A percentile compares a stretch with the other conserved stretches of the same genome.
These are phyloP conservation scores for Molorchus minor DNA, from an alignment of 2,888 invertebrate genomes.

Conservation along the genomic window DNA sequence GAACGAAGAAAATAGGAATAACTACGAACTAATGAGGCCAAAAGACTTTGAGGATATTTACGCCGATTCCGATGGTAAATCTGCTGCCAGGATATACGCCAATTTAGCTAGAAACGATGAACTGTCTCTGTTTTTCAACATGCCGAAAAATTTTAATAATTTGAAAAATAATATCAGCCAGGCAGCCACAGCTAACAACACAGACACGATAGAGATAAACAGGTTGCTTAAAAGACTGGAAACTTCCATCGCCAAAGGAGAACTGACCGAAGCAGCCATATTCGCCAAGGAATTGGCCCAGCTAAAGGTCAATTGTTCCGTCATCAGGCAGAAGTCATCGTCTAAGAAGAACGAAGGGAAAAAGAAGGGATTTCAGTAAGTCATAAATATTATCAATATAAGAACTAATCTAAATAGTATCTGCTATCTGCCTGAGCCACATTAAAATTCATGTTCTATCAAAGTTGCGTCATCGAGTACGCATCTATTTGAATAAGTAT, in stretches of 20 bases:
- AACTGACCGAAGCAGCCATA: constrained; percentile 78
- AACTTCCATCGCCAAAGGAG: constrained; percentile 79
- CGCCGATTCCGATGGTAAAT: constrained; percentile 54
- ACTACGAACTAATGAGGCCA: constrained; percentile 66
- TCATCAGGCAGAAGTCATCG: constrained; percentile 63
- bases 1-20: too few relatives aligned
- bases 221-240: constrained; percentile 75
- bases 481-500: too few relatives aligned
- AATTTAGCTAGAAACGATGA: constrained; percentile 61
- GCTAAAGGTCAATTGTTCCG: constrained; percentile 79
- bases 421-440: too few relatives aligned
- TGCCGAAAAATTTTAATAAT: constrained; percentile 56
- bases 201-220: constrained; percentile 70
- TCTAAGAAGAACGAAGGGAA: constrained; percentile 20
- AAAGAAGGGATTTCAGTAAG: constrained; percentile 40
- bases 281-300: constrained; percentile 81
- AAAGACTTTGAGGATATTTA: constrained; percentile 67
- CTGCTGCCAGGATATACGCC: constrained; percentile 62
- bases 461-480: too few relatives aligned
- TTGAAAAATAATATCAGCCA: constrained; percentile 48
- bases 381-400: too few relatives aligned
- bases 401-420: too few relatives aligned
- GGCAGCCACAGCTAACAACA: constrained; percentile 52
- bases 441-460: too few relatives aligned
- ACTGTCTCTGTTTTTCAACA: constrained; percentile 58